Base-by-base conservation (phyloP, 2,797 vertebrate species). In the Channallabes apus region DNA sequence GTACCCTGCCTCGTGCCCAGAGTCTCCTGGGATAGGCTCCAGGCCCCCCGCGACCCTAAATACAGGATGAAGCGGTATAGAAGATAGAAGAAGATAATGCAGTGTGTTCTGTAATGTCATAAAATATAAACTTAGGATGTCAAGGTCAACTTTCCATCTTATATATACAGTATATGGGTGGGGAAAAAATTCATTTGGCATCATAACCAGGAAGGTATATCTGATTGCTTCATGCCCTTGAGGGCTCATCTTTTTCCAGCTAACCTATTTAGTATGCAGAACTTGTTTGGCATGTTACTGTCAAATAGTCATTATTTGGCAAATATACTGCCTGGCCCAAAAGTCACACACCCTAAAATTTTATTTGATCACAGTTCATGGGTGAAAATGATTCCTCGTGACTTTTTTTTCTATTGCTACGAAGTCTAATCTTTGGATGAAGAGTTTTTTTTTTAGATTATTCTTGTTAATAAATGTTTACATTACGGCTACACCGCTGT, bases 151-250 rank as follows among this genome's bases (percentile, higher is more conserved):
- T 85, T 77, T 61, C 77, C 81, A 54, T 38, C 3, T 78, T 75
- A 14, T 38, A 38, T 38, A 38, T 38, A 38, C 67, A 29, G 38
- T 32, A 56, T 54, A 77, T 51, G 65, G 29, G 54, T 82, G 38
- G 65, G 65, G 3, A 76, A 32, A 20, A 83, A 85, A 22, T 83
- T 8, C 29, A 61, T 85, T 84, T 87, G 84, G 62, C 77, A 83
- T 51, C 18, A 69, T 67, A 46, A 54, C 62, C 84, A 88, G 77
- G 65, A 86, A 87, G 64, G 79, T 83, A 67, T 4, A 78, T 80
- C 76, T 71, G 22, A 86, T 56, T 78, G 58, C 56, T 54, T 24
- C 29, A 83, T 0, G 20, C 62, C 35, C 68, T 88, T 71, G 24
- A 46, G 75, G 35, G 72, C 17, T 51, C 41, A 27, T 84, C 58